Percentiles rank a stretch among this genome's conserved stretches.
phyloP scores from a whole-genome alignment of 2,888 invertebrate genomes.

The Patella depressa region DNA sequence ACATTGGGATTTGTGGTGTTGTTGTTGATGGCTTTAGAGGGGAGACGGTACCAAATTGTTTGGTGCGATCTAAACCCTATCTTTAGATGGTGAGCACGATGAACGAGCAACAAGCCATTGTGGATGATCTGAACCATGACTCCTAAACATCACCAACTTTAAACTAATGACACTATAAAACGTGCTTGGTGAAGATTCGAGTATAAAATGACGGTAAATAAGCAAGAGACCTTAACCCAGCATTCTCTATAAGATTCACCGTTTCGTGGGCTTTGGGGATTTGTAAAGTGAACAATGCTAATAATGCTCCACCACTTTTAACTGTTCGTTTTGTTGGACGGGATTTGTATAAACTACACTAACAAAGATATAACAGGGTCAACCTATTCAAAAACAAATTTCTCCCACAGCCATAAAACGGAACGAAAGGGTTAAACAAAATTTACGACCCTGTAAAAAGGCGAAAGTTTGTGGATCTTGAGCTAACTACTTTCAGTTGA shows the following conservation, averaged over 20 bases:
- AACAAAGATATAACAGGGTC: conserved; percentile 6
- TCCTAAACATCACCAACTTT: neutral
- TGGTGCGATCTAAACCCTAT: neutral
- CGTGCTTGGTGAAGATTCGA: neutral
- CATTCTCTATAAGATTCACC: neutral
- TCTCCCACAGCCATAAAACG: conserved; percentile 6
- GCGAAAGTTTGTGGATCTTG: neutral
- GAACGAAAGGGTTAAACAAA: neutral
- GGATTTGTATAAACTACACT: neutral
- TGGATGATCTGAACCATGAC: neutral
- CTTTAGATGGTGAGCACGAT: neutral
- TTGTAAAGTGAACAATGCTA: conserved; percentile 7
- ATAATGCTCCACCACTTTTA: conserved; percentile 6
- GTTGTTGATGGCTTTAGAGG: neutral
- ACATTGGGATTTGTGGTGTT: neutral
- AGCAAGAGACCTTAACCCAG: neutral
- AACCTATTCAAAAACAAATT: conserved; percentile 7
- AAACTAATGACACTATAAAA: neutral
- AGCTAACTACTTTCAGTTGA: too few species aligned
- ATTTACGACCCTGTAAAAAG: conserved; percentile 5
- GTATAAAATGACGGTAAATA: conserved; percentile 7
- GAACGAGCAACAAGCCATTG: neutral
- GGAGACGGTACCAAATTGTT: conserved; percentile 7
- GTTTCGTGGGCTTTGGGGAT: conserved; percentile 8
- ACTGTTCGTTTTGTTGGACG: conserved; percentile 5